Evolutionary conservation across 2,113 vertebrate genomes (phyloP), one percentile per base, ranked within the genome.

Genomic region (Thalassoma bifasciatum): DNA sequence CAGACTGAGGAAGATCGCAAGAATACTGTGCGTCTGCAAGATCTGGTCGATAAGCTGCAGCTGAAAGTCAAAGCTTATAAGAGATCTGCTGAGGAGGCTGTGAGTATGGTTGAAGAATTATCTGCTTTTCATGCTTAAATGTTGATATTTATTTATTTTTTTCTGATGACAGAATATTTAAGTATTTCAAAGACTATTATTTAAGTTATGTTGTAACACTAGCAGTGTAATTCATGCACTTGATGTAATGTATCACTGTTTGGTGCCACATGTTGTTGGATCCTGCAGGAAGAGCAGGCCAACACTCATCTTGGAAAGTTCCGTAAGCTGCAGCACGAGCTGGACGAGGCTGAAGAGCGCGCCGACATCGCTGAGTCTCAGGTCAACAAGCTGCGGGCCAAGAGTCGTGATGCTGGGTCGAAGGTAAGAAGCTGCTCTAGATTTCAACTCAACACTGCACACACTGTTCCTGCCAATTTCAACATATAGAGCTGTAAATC

Each of bases 11-110:
- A 96, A 69, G 95, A 96, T 84, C 94, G 91, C 64, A 97, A 97
- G 87, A 96, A 96, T 64, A 69, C 94, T 30, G 86, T 91, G 36
- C 89, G 95, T 47, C 93, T 96, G 23, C 95, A 97, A 74, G 96
- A 96, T 72, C 89, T 96, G 85, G 95, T 96, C 0, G 96, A 96
- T 86, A 97, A 97, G 70, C 92, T 97, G 68, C 96, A 96, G 81
- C 81, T 96, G 62, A 97, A 97, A 75, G 96, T 97, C 80, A 97
- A 97, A 79, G 92, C 96, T 40, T 97, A 97, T 78, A 96, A 97
- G 86, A 94, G 96, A 90, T 61, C 94, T 79, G 88, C 95, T 0
- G 95, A 97, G 82, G 96, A 96, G 66, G 92, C 93, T 52, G 93
- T 96, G 86, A 92, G 95, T 95, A 12, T 56, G 11, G 5, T 21